phyloP scores from a whole-genome alignment of 2,797 vertebrate species.

The Sebastes steindachneri region DNA sequence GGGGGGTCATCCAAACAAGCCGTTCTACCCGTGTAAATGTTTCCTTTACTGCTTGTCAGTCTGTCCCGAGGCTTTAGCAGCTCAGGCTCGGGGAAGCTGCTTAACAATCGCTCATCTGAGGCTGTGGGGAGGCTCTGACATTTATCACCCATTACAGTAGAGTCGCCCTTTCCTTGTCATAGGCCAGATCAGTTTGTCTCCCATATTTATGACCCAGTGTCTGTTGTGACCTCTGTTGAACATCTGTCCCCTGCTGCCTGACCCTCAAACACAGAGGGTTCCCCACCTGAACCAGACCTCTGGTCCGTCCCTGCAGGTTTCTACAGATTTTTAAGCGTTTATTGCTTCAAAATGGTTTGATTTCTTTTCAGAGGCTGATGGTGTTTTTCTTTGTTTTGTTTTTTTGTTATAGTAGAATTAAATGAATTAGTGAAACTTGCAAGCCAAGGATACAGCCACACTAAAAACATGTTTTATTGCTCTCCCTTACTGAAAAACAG shows the following conservation, averaged over 20 bases:
- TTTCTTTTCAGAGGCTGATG: neutral
- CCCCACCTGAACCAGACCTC: constrained; percentile 24
- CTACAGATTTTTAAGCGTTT: neutral
- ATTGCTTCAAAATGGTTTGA: neutral
- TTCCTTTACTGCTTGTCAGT: constrained; percentile 76
- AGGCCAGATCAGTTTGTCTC: constrained; percentile 68
- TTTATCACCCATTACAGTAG: constrained; percentile 74
- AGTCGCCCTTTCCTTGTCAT: constrained; percentile 67
- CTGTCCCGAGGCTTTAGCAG: constrained; percentile 47
- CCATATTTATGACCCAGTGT: constrained; percentile 70
- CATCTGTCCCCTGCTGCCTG: constrained; percentile 50
- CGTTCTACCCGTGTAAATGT: constrained; percentile 69
- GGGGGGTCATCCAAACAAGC: constrained; percentile 73
- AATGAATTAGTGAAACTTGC: neutral
- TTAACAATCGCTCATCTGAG: constrained; percentile 71
- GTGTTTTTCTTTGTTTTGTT: neutral
- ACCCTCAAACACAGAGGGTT: constrained; percentile 43
- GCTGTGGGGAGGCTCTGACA: constrained; percentile 69
- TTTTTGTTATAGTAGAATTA: neutral
- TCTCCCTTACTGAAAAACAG: neutral
- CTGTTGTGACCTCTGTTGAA: constrained; percentile 64
- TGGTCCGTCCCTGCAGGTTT: neutral
- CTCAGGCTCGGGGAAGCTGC: constrained; percentile 56
- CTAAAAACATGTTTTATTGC: neutral
- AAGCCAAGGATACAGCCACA: neutral